Percentiles rank a stretch among this genome's conserved stretches.
Evolutionary conservation across 2,797 vertebrate species (phyloP).

Genomic region (Phrynocephalus vlangalii): DNA sequence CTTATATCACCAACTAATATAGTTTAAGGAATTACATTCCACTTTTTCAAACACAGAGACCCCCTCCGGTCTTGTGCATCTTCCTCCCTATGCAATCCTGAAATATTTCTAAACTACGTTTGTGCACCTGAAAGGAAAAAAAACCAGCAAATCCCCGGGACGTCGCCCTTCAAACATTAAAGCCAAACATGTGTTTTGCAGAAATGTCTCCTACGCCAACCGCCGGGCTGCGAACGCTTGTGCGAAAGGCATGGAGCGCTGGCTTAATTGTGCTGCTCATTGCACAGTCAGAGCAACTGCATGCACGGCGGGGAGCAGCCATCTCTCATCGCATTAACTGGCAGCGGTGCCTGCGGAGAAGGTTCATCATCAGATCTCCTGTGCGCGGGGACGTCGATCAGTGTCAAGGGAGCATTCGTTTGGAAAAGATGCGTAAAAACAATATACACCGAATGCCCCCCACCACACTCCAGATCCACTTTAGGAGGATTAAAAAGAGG

Average conservation of each 20-base stretch:
- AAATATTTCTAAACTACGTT: not conserved
- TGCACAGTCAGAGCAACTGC: not conserved
- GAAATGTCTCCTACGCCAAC: not conserved
- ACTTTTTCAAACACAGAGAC: too few species aligned
- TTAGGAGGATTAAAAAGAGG: not conserved
- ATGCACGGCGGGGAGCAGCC: not conserved
- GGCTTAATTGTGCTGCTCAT: not conserved
- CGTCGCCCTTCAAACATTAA: not conserved
- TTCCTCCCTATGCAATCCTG: not conserved
- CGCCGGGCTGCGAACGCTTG: not conserved
- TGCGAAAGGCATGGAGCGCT: not conserved
- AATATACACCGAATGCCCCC: not conserved
- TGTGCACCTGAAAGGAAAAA: not conserved
- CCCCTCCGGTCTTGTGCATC: too few species aligned
- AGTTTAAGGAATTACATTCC: too few species aligned
- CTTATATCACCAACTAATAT: too few species aligned
- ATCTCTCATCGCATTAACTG: too few species aligned
- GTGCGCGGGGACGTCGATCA: not conserved
- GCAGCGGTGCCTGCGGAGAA: not conserved
- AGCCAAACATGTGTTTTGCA: not conserved
- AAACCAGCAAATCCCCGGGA: not conserved
- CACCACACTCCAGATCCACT: not conserved
- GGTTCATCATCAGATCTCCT: not conserved
- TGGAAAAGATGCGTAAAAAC: not conserved
- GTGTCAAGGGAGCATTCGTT: not conserved